These are phyloP conservation scores for Platorchestia sp. DNA, from an alignment of 1,140 invertebrate genomes.

Conservation along the genomic window DNA sequence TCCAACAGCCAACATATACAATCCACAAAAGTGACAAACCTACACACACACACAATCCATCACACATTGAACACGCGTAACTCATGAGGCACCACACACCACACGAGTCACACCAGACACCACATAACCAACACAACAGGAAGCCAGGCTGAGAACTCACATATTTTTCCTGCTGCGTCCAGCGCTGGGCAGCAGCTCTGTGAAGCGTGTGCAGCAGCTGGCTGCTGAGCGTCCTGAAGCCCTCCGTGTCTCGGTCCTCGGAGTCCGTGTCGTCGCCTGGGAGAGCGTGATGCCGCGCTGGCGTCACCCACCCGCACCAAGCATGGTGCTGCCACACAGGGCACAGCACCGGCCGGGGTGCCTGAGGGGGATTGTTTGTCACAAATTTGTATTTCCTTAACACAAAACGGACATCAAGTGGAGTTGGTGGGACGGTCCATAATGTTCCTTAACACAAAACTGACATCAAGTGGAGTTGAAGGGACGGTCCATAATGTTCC, in stretches of 20 bases:
- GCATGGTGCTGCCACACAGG: not conserved
- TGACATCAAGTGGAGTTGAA: too few relatives aligned
- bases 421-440: too few relatives aligned
- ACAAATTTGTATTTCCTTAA: too few relatives aligned
- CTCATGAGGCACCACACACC: too few relatives aligned
- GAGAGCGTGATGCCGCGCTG: not conserved
- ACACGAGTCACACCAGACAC: too few relatives aligned
- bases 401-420: too few relatives aligned
- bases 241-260: not conserved
- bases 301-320: slow-evolving; percentile 20
- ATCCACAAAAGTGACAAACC: too few relatives aligned
- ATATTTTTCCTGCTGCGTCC: slow-evolving; percentile 10
- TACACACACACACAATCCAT: too few relatives aligned
- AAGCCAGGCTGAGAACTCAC: not conserved
- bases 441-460: too few relatives aligned
- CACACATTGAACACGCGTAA: too few relatives aligned
- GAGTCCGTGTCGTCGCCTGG: not conserved
- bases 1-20: too few relatives aligned
- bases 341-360: not conserved
- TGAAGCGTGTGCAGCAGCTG: not conserved
- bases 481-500: too few relatives aligned
- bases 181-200: not conserved
- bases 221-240: not conserved
- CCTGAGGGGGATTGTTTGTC: not conserved
- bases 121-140: not conserved